phyloP scores from a whole-genome alignment of 2,888 invertebrate genomes.

The Tipula helvola region DNA sequence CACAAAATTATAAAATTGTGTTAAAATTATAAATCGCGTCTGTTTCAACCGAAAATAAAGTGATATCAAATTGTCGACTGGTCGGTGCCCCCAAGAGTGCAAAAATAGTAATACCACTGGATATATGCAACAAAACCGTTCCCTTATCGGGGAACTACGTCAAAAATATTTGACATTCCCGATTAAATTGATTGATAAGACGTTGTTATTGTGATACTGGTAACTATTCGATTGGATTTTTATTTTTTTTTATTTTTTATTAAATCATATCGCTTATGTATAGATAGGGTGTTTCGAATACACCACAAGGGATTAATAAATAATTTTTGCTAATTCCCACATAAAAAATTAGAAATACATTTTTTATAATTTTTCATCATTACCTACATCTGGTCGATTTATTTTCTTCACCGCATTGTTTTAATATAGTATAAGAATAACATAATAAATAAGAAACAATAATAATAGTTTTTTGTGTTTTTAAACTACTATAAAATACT shows the following conservation, averaged over 20 bases:
- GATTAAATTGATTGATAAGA: background rate
- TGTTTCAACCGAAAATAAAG: background rate
- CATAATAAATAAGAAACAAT: background rate
- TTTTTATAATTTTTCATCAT: background rate
- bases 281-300: background rate
- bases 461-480: background rate
- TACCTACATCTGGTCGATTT: background rate
- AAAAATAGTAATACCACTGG: background rate
- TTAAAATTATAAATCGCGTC: background rate
- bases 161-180: background rate
- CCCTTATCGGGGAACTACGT: background rate
- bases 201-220: background rate
- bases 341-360: background rate
- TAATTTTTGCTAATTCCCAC: background rate
- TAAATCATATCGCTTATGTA: background rate
- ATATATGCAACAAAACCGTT: background rate
- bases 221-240: background rate
- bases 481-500: background rate
- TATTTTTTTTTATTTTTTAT: background rate
- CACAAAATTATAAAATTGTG: background rate
- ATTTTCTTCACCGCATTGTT: background rate
- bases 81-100: background rate
- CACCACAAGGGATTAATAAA: background rate
- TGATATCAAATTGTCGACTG: background rate
- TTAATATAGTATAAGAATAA: background rate